phyloP scores from a whole-genome alignment of 2,797 vertebrate genomes.

The Gymnothorax reevesii region DNA sequence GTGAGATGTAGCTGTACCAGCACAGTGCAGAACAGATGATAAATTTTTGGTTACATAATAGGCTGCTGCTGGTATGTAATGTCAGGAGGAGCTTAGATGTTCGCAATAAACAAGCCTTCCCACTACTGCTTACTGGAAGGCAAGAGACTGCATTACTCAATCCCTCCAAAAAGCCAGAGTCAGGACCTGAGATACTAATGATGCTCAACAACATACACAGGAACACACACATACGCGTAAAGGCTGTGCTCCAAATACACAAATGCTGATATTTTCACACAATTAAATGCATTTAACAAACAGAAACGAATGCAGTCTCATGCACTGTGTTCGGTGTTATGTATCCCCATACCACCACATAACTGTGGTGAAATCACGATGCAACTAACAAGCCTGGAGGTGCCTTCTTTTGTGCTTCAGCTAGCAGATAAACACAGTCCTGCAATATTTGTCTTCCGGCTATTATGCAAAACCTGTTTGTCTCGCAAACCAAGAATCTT shows the following conservation, averaged over 20 bases:
- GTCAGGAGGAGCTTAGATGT: background rate
- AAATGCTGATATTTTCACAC: background rate
- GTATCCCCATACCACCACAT: background rate
- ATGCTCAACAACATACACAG: background rate
- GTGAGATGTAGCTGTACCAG: background rate
- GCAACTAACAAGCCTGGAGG: background rate
- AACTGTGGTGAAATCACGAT: background rate
- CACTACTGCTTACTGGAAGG: background rate
- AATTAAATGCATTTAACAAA: too few species aligned
- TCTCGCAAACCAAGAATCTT: background rate
- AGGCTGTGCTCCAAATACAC: background rate
- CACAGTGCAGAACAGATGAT: background rate
- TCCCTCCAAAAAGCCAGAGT: background rate
- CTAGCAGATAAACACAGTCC: background rate
- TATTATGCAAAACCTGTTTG: background rate
- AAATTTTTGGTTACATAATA: background rate
- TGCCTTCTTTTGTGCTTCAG: background rate
- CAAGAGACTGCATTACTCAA: slow-evolving; percentile 22
- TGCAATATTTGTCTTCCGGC: background rate
- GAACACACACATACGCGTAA: background rate
- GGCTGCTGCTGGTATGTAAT: background rate
- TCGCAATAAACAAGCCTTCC: background rate
- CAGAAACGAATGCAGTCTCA: background rate
- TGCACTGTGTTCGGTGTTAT: background rate
- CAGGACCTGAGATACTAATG: background rate